Evolutionary conservation across 2,888 invertebrate genomes (phyloP).

Genomic region (Morpho deidamia): DNA sequence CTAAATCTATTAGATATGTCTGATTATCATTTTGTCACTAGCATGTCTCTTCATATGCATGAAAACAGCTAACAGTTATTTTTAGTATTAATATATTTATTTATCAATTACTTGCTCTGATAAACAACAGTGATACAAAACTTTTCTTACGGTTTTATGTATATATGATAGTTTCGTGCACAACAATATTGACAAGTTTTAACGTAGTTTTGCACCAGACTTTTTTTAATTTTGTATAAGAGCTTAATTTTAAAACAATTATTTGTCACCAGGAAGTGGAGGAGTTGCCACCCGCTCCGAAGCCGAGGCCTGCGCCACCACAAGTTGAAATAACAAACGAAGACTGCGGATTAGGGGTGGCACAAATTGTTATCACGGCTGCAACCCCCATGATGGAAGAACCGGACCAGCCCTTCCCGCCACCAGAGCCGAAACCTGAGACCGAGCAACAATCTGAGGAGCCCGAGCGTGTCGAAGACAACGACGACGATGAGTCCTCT

Average conservation of each 20-base stretch:
- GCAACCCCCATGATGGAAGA: conserved; percentile 96
- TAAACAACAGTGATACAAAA: not conserved
- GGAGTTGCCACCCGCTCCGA: conserved; percentile 34
- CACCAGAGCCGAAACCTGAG: conserved; percentile 57
- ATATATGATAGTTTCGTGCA: too few relatives aligned
- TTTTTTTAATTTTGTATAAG: too few relatives aligned
- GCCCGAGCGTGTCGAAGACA: conserved; percentile 38
- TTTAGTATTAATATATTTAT: not conserved
- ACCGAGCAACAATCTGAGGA: conserved; percentile 31
- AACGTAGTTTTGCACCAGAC: too few relatives aligned
- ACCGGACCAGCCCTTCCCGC: conserved; percentile 88
- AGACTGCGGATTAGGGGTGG: conserved; percentile 87
- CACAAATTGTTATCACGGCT: conserved; percentile 94
- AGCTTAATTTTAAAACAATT: not conserved
- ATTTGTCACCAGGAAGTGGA: conserved; percentile 29
- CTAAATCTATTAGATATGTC: not conserved
- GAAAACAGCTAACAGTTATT: conserved; percentile 3
- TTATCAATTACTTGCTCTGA: not conserved
- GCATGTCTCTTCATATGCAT: conserved; percentile 23
- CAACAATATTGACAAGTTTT: too few relatives aligned
- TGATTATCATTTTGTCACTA: conserved; percentile 9
- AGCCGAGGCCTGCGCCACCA: conserved; percentile 44
- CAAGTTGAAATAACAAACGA: conserved; percentile 61
- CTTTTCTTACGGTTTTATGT: not conserved
- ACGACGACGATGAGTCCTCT: conserved; percentile 68